These are phyloP conservation scores for Nymphalis io DNA, from an alignment of 1,140 invertebrate species.

Conservation along the genomic window DNA sequence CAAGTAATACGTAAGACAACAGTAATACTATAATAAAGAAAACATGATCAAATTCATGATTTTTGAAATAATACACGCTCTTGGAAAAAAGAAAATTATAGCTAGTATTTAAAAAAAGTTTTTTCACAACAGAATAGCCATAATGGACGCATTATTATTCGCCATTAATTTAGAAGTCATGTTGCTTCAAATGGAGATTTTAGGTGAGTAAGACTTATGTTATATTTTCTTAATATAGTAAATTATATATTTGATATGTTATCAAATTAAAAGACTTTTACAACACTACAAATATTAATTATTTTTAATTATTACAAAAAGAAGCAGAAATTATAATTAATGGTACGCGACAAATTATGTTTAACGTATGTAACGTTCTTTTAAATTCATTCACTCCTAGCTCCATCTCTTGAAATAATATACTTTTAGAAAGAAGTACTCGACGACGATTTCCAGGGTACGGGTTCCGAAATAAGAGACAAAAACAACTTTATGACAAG, in stretches of 20 bases:
- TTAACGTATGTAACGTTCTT: no score
- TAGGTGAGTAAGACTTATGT: constrained; percentile 50
- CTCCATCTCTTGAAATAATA: constrained; percentile 32
- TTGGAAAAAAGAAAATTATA: no score
- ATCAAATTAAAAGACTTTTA: no score
- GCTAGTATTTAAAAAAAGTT: neutral
- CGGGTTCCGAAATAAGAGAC: constrained; percentile 24
- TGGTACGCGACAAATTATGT: no score
- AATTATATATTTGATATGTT: neutral
- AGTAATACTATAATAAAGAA: no score
- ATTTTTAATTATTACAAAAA: no score
- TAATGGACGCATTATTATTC: constrained; percentile 65
- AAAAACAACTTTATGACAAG: constrained; percentile 49
- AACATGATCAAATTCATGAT: no score
- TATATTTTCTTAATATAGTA: neutral
- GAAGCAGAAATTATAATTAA: no score
- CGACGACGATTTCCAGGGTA: constrained; percentile 33
- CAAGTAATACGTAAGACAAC: no score
- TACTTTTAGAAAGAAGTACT: constrained; percentile 53
- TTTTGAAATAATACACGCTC: no score
- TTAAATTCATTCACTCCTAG: neutral
- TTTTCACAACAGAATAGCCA: constrained; percentile 46
- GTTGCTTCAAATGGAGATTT: constrained; percentile 62
- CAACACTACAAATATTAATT: no score
- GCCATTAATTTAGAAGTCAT: constrained; percentile 63